These are phyloP conservation scores for Bactericera cockerelli DNA, from an alignment of 1,140 invertebrate genomes.

Conservation along the genomic window DNA sequence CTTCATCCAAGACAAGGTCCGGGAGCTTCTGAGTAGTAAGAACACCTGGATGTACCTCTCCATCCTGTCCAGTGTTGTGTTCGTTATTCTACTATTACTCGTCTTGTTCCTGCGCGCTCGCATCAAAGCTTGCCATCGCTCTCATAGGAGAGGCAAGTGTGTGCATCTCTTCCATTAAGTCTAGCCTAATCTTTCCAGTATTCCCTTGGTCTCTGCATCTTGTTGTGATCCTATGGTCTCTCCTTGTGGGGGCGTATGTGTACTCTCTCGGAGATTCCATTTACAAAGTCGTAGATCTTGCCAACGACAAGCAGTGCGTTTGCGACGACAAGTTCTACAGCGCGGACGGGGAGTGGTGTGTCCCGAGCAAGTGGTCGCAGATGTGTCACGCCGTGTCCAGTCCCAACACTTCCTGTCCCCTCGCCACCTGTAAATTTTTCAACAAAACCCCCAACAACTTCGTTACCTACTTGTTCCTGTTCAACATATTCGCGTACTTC, in stretches of 20 bases:
- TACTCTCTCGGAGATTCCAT: slow-evolving; percentile 42
- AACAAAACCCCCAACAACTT: slow-evolving; percentile 16
- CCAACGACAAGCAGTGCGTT: slow-evolving; percentile 17
- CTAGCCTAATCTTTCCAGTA: slow-evolving; percentile 78
- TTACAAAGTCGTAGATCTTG: slow-evolving; percentile 35
- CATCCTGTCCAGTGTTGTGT: slow-evolving; percentile 43
- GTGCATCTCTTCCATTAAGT: slow-evolving; percentile 62
- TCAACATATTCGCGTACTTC: slow-evolving; percentile 73
- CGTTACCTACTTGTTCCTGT: slow-evolving; percentile 36
- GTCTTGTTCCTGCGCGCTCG: slow-evolving; percentile 69
- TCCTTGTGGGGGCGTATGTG: slow-evolving; percentile 52
- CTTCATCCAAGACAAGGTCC: not conserved
- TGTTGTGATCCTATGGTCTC: slow-evolving; percentile 49
- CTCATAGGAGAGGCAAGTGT: slow-evolving; percentile 77
- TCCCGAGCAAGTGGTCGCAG: slow-evolving; percentile 35
- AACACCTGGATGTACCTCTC: slow-evolving; percentile 52
- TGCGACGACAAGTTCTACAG: slow-evolving; percentile 17
- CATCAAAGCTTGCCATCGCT: slow-evolving; percentile 74
- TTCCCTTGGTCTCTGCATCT: slow-evolving; percentile 76
- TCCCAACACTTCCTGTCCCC: slow-evolving; percentile 11
- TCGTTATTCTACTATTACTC: slow-evolving; percentile 54
- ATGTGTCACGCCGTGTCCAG: slow-evolving; percentile 27
- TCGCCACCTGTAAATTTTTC: slow-evolving; percentile 21
- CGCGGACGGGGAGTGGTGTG: slow-evolving; percentile 37
- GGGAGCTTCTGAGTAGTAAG: slow-evolving; percentile 9